Base-by-base conservation (phyloP, 2,888 invertebrate genomes). In the Caenorhabditis sulstoni region DNA sequence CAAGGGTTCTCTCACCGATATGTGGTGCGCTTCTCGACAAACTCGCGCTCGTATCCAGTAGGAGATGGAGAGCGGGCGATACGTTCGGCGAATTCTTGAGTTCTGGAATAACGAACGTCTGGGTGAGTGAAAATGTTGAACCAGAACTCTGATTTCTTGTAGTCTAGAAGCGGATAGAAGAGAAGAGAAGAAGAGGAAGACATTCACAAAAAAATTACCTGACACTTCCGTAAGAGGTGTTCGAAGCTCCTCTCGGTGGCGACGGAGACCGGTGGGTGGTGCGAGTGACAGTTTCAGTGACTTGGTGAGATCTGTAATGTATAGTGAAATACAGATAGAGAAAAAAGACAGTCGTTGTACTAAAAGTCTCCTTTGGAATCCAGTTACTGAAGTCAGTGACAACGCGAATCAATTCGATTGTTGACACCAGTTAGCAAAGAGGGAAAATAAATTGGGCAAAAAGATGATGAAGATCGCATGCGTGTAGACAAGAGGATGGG, bases 1-100 rank as follows among this genome's bases (percentile, higher is more conserved):
- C 7, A 3, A 29, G 7, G 3, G 29, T 5, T 29, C 3, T 5
- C 29, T 7, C 3, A 62, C 77, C 70, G 47, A 41, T 71, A 71
- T 8, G 71, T 77, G 4, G 77, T 78, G 29, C 67, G 45, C 53
- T 67, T 71, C 52, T 78, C 78, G 11, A 73, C 39, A 44, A 47
- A 78, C 57, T 78, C 78, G 23, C 78, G 47, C 37, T 61, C 47
- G 47, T 79, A 73, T 16, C 53, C 64, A 20, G 58, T 55, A 45
- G 81, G 81, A 0, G 84, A 81, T 53, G 84, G 81, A 5, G 78
- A 76, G 1, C 80, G 67, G 12, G 70, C 80, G 22, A 66, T 71
- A 11, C 84, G 49, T n/a, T 84, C 84, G 9, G 84, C 84, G 53
- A 84, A 84, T 20, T 84, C 81, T 66, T 74, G 78, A 3, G 81